Conservation (phyloP, 2,888 invertebrate species). For the Mythimna lalbum region DNA sequence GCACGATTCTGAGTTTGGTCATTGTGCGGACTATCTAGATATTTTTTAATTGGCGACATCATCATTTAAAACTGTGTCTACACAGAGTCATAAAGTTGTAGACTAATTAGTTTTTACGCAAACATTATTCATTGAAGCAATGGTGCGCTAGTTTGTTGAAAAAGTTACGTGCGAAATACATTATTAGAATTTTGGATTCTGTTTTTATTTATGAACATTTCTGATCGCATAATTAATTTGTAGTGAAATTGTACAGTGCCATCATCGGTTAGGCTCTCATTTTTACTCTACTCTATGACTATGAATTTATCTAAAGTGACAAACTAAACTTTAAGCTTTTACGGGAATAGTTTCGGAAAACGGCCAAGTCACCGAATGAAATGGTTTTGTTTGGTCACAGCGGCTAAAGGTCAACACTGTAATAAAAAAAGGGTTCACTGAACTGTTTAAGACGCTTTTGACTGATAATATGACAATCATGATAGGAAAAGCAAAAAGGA, state of each 20-base stretch:
- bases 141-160: constrained; percentile 25
- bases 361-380: background rate
- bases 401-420: background rate
- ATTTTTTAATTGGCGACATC: constrained; percentile 67
- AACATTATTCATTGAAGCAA: constrained; percentile 38
- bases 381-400: constrained; percentile 8
- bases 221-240: background rate
- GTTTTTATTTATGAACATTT: background rate
- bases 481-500: background rate
- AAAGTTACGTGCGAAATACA: constrained; percentile 18
- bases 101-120: constrained; percentile 47
- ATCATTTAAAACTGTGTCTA: constrained; percentile 47
- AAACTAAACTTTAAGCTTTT: constrained; percentile 12
- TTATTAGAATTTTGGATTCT: constrained; percentile 6
- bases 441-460: background rate
- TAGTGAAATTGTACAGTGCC: background rate
- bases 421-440: background rate
- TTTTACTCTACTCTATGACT: background rate
- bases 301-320: constrained; percentile 5
- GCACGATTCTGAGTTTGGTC: constrained; percentile 76
- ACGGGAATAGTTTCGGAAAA: constrained; percentile 11
- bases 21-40: constrained; percentile 82
- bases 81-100: constrained; percentile 42
- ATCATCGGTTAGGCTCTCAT: background rate
- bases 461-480: background rate